Evolutionary conservation across 2,888 invertebrate species (phyloP), one percentile per base, ranked within the genome.

Genomic region (Pachycephus smyrnensis): DNA sequence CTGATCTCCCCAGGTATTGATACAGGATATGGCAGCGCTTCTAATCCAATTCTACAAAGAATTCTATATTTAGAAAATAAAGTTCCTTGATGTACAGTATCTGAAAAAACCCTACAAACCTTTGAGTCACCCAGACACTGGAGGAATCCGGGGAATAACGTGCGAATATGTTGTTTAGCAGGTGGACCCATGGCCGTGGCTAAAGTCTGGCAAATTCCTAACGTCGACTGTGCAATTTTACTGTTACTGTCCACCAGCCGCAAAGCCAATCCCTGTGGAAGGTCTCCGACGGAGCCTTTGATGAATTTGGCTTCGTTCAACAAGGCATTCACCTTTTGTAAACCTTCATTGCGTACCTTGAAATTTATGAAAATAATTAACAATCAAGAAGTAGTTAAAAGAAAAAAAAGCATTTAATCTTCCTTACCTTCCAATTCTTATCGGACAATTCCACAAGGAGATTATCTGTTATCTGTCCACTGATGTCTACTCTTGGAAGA

Each of bases 171-270:
- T 75, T 94, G 94, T 88, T 96, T 97, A 86, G 96, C 95, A 75
- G 95, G 94, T 0, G 95, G 91, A 0, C 98, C 98, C 95, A 98
- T 96, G 0, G 97, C 96, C 0, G 93, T 94, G 1, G 96, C 97
- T 36, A 99, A 92, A 40, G 94, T 94, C 86, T 97, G 96, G 88
- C 98, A 97, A 80, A 98, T 95, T 78, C 95, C 95, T 73, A 98
- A 92, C 0, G 98, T 94, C 30, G 95, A 95, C 87, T 96, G 96
- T 0, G 97, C 97, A 83, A 99, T 94, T 91, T 97, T 98, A 35
- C 97, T 97, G 92, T 99, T 99, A 74, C 98, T 97, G 90, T 99
- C 99, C 0, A 95, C 92, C 30, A 98, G 92, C 1, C 98, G 93
- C 0, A 94, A 94, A 0, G 95, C 95, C 15, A 99, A 91, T 0